phyloP scores from a whole-genome alignment of 2,888 invertebrate species.

The Micoletzkya japonica region DNA sequence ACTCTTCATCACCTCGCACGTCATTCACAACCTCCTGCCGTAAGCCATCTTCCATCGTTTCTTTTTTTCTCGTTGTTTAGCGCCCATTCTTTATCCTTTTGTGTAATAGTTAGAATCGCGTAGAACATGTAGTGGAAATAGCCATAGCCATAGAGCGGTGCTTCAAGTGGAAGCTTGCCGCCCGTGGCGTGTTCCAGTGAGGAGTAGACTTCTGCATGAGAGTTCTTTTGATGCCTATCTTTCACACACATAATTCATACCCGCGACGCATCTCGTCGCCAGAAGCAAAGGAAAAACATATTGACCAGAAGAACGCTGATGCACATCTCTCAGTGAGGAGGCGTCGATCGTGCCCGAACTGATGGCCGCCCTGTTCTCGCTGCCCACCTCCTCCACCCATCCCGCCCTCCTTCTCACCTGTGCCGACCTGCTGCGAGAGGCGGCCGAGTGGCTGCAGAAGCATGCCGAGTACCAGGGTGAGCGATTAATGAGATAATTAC shows the following conservation, averaged over 20 bases:
- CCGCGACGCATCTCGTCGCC: too few species aligned
- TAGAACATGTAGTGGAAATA: too few species aligned
- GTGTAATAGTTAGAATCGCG: too few species aligned
- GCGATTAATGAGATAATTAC: conserved; percentile 7
- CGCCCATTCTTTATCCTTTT: too few species aligned
- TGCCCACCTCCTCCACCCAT: conserved; percentile 78
- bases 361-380: conserved; percentile 83
- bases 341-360: conserved; percentile 90
- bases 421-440: conserved; percentile 70
- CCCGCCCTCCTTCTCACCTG: conserved; percentile 85
- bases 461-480: conserved; percentile 78
- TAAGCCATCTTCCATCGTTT: conserved; percentile 74
- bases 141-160: too few species aligned
- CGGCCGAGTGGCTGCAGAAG: conserved; percentile 87
- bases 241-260: too few species aligned
- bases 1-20: conserved; percentile 86
- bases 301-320: not conserved
- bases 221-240: too few species aligned
- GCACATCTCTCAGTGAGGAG: conserved; percentile 78
- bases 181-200: too few species aligned
- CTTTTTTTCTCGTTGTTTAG: too few species aligned
- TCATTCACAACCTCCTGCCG: conserved; percentile 80
- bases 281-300: not conserved
- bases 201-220: too few species aligned
- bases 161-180: too few species aligned